These are phyloP conservation scores for Neoseiulus cucumeris DNA, from an alignment of 1,140 invertebrate species.

Conservation along the genomic window DNA sequence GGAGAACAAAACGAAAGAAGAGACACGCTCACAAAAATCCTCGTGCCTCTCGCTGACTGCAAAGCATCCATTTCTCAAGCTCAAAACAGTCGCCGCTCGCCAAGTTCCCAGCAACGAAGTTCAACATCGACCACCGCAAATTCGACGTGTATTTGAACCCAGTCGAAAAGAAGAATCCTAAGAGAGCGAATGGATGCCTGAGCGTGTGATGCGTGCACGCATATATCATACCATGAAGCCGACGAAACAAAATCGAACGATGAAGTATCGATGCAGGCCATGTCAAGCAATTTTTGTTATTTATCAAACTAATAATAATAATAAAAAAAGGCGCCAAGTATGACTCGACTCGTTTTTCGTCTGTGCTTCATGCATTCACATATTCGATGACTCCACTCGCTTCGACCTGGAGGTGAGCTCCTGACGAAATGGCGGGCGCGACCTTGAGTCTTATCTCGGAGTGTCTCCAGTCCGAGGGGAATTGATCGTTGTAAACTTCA, in stretches of 20 bases:
- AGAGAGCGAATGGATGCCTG: neutral
- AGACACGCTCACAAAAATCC: neutral
- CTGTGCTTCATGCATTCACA: too few species aligned
- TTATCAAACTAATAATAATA: slow-evolving; percentile 1
- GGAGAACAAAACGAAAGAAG: neutral
- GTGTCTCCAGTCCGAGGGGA: too few species aligned
- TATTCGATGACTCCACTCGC: too few species aligned
- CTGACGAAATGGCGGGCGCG: too few species aligned
- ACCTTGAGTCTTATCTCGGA: too few species aligned
- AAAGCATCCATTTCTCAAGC: neutral
- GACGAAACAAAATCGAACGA: neutral
- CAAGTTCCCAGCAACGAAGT: slow-evolving; percentile 1
- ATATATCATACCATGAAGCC: neutral
- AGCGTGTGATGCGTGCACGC: slow-evolving; percentile 8
- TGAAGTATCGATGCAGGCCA: neutral
- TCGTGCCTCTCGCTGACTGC: neutral
- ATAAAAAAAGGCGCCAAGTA: slow-evolving; percentile 11
- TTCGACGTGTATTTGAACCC: neutral
- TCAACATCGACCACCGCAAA: neutral
- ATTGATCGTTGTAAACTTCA: too few species aligned
- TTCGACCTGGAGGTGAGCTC: too few species aligned
- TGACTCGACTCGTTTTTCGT: too few species aligned
- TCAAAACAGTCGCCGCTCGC: neutral
- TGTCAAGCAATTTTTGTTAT: slow-evolving; percentile 9
- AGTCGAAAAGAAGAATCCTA: neutral